Conservation (phyloP, 2,888 invertebrate genomes). For the Conchocele bisecta region DNA sequence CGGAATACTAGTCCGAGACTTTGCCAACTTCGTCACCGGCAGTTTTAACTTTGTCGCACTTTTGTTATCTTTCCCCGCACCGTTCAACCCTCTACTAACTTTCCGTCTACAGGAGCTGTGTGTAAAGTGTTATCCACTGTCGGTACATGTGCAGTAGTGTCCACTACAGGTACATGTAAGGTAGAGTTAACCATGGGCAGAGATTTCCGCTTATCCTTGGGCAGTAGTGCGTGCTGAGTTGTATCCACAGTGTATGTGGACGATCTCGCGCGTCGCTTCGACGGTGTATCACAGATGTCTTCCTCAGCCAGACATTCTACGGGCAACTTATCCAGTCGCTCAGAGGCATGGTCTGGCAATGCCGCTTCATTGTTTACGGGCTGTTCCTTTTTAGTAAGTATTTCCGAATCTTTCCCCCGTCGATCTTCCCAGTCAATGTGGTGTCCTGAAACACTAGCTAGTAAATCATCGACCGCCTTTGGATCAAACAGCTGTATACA, state of each 20-base stretch:
- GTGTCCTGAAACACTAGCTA: constrained; percentile 2
- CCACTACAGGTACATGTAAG: no score
- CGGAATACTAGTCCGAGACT: background rate
- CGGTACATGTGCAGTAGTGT: no score
- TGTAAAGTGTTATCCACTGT: no score
- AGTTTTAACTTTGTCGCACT: constrained; percentile 17
- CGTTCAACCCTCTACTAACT: no score
- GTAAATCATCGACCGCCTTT: constrained; percentile 9
- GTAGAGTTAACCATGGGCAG: constrained; percentile 53
- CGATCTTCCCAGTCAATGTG: background rate
- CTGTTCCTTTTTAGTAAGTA: background rate
- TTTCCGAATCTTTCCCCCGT: background rate
- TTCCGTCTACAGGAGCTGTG: no score
- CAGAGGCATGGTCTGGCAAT: background rate
- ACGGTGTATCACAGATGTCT: constrained; percentile 33
- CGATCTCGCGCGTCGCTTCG: constrained; percentile 46
- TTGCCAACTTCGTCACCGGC: constrained; percentile 15
- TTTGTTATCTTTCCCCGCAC: constrained; percentile 9
- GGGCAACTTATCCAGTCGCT: background rate
- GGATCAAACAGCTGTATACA: constrained; percentile 28
- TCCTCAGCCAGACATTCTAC: background rate
- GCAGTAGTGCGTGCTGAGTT: constrained; percentile 43
- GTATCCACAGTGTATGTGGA: constrained; percentile 56
- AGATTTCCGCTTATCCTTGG: constrained; percentile 43
- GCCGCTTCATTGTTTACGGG: background rate